Evolutionary conservation across 2,797 vertebrate genomes (phyloP), one percentile per base, ranked within the genome.

Genomic region (Silurus aristotelis): DNA sequence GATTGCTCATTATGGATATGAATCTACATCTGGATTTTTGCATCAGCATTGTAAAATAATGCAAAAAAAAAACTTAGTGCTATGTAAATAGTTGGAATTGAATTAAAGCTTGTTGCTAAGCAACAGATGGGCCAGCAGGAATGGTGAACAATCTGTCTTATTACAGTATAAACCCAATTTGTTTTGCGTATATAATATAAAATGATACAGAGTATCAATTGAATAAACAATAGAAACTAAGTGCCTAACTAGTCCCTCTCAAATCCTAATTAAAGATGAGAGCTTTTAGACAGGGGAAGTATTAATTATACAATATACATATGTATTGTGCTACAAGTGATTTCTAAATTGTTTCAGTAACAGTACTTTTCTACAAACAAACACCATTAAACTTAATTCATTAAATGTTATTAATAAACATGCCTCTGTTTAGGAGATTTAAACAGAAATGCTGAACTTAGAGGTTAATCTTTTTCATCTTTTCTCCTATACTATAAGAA

Each of bases 11-110:
- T 15, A 52, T 27, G 20, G 43, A 73, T 52, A 12, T 25, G 15
- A 73, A 52, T n/a, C 71, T 73, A 73, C 71, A 73, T 73, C 71
- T 25, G 46, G 71, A 73, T 73, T 73, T 52, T 6, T 73, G 71
- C 52, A 52, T 38, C 38, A 38, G 3, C 38, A 38, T 38, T 38
- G 38, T 38, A 38, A 38, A 38, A 38, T 38, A 38, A 38, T 38
- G 31, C 31, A 38, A 3, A 38, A 38, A 3, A 38, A 48, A 72
- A 72, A 46, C 43, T 13, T 52, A 73, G 71, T 73, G 22, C 46
- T 52, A 73, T 52, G n/a, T 52, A 52, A 25, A 52, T 73, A 52
- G 52, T 52, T 25, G 22, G 22, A 73, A 52, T 52, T 52, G 5
- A 25, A 73, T 73, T n/a, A 73, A 52, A 52, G 46, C 20, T 52